Base-by-base conservation (phyloP, 2,888 invertebrate genomes). In the Drosophila differens region DNA sequence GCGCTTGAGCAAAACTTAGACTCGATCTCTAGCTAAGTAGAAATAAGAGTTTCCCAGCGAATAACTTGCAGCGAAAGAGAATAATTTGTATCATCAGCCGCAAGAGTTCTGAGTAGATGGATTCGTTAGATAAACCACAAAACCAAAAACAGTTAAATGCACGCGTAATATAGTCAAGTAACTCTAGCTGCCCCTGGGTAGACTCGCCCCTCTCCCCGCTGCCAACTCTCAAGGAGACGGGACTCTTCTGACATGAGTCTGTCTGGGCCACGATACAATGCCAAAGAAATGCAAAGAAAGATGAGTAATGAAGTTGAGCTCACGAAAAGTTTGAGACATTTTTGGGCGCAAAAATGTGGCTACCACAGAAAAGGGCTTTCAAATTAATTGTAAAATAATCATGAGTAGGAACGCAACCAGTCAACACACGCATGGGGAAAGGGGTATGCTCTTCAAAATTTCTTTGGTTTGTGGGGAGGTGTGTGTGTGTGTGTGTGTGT, bases 371-470 rank as follows among this genome's bases (percentile, higher is more conserved):
- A 82, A 70, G 74, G 83, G 84, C 79, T 86, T 89, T 83, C 78
- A 83, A 89, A 86, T 89, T 89, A 87, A 89, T 87, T 87, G 85
- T 73, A 83, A 89, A 87, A 89, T 89, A 89, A 87, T 87, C 86
- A 87, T 80, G 74, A 82, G 83, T 73, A 65, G 74, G 73, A 77
- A 74, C 62, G 63, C 63, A 71, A 61, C 32, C 65, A 62, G 63
- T 66, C 68, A 55, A 33, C 39, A 32, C 41, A 44, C 52, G 39
- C 10, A 19, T 22, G 44, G 16, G 28, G 28, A 19, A 37, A 3
- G 63, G 64, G 54, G 19, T 55, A 25, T 67, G 35, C 44, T 41
- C 32, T 16, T 57, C 35, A 51, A 33, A 35, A 44, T 33, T 35
- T 35, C 10, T 35, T 19, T 9, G 19, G 37, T 28, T 35, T 51